phyloP scores from a whole-genome alignment of 2,888 invertebrate genomes.

The Neoascia interrupta region DNA sequence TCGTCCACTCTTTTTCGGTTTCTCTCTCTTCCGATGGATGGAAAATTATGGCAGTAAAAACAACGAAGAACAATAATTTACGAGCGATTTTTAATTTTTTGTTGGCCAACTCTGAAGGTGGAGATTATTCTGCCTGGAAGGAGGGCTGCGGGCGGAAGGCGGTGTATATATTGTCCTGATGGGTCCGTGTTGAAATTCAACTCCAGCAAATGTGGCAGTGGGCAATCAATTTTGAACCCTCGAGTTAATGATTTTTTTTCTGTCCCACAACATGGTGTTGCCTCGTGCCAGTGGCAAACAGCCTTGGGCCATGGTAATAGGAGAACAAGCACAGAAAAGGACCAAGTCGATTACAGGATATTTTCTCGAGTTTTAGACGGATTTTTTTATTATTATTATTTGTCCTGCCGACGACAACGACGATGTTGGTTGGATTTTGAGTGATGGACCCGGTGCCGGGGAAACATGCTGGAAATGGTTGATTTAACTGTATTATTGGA shows the following conservation, averaged over 20 bases:
- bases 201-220: conserved; percentile 39
- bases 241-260: conserved; percentile 51
- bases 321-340: not conserved
- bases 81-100: conserved; percentile 62
- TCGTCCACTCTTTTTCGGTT: not conserved
- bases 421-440: not conserved
- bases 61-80: conserved; percentile 49
- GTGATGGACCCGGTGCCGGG: not conserved
- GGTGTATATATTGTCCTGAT: not conserved
- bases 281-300: conserved; percentile 24
- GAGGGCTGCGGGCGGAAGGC: not conserved
- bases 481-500: conserved; percentile 61
- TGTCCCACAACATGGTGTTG: conserved; percentile 13
- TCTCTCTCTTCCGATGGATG: no score
- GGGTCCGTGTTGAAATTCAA: conserved; percentile 35
- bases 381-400: conserved; percentile 7
- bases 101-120: conserved; percentile 7
- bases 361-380: conserved; percentile 16
- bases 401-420: no score
- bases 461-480: conserved; percentile 18
- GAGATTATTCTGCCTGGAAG: not conserved
- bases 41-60: conserved; percentile 10
- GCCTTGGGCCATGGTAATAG: conserved; percentile 22
- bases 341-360: conserved; percentile 37
- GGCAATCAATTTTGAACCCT: conserved; percentile 59